phyloP scores from a whole-genome alignment of 2,888 invertebrate species.

The Eristalinus sepulchralis region DNA sequence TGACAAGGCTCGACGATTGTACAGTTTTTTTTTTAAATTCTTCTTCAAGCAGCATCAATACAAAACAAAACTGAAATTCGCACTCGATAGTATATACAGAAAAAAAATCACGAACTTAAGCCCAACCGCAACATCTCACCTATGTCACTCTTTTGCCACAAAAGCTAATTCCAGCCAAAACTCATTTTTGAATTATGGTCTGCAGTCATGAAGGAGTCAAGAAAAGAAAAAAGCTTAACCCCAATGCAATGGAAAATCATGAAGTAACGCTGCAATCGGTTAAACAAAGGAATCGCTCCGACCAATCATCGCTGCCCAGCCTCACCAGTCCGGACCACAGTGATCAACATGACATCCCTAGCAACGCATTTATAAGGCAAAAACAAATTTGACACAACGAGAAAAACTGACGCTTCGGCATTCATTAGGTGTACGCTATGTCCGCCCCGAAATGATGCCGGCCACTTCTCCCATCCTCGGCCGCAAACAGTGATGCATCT shows the following conservation, averaged over 20 bases:
- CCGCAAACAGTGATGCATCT: conserved; percentile 15
- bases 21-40: no score
- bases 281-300: background rate
- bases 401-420: conserved; percentile 36
- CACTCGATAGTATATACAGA: no score
- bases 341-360: conserved; percentile 12
- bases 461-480: background rate
- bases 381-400: conserved; percentile 37
- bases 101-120: no score
- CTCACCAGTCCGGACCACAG: background rate
- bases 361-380: conserved; percentile 1
- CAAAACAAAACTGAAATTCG: no score
- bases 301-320: conserved; percentile 13
- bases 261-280: conserved; percentile 16
- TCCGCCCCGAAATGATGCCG: conserved; percentile 23
- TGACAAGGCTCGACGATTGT: no score
- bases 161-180: no score
- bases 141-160: no score
- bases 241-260: background rate
- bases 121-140: no score
- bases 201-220: no score
- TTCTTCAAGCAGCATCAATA: no score
- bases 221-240: no score
- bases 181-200: no score
- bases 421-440: conserved; percentile 37